A percentile compares a stretch with the other conserved stretches of the same genome.
Conservation (phyloP, 2,888 invertebrate species). For the Theodoxus fluviatilis region DNA sequence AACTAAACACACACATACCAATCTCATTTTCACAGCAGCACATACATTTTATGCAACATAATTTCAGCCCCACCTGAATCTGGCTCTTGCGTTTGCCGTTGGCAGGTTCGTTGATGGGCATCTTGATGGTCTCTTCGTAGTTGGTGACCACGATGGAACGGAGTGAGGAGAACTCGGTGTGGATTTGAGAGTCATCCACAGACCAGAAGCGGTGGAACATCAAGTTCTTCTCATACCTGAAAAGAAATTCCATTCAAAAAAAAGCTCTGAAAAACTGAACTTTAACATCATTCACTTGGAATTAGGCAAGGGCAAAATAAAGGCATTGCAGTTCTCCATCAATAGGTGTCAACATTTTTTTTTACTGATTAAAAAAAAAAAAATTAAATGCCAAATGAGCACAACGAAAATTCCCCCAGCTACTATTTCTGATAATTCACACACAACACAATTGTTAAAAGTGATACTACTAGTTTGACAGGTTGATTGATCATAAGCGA, state of each 20-base stretch:
- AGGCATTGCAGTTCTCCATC: not conserved
- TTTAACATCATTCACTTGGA: not conserved
- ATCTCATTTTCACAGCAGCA: not conserved
- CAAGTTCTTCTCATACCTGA: slow-evolving; percentile 76
- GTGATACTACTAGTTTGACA: no score
- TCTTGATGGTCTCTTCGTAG: slow-evolving; percentile 94
- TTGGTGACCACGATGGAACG: slow-evolving; percentile 97
- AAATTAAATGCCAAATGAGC: no score
- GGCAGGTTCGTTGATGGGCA: slow-evolving; percentile 98
- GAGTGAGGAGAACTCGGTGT: slow-evolving; percentile 95
- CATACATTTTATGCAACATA: not conserved
- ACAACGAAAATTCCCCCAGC: no score
- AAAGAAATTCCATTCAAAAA: slow-evolving; percentile 13
- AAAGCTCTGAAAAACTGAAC: not conserved
- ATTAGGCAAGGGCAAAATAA: not conserved
- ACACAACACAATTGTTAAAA: no score
- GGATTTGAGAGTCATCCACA: slow-evolving; percentile 93
- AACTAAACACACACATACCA: no score
- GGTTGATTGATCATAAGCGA: no score
- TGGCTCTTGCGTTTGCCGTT: slow-evolving; percentile 93
- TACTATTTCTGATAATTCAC: no score
- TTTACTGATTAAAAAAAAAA: no score
- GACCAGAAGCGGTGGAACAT: slow-evolving; percentile 94
- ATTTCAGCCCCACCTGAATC: slow-evolving; percentile 73
- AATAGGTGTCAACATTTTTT: not conserved